These are phyloP conservation scores for Notolepis coatsorum DNA, from an alignment of 2,797 vertebrate species.

Conservation along the genomic window DNA sequence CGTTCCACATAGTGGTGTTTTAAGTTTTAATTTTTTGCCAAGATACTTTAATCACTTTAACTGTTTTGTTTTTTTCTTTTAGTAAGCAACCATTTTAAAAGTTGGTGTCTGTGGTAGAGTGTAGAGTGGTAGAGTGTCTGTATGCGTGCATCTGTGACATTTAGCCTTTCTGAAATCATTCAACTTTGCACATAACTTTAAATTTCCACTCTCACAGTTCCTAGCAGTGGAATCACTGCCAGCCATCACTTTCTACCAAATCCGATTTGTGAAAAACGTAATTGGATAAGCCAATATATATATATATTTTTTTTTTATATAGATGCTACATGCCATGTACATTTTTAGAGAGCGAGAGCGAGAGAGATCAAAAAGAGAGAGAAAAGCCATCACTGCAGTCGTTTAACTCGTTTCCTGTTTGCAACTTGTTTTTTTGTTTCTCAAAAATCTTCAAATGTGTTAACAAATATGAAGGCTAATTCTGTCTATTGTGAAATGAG, in stretches of 20 bases:
- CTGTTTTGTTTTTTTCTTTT: slow-evolving; percentile 9
- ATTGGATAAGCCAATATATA: slow-evolving; percentile 14
- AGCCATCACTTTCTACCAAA: slow-evolving; percentile 27
- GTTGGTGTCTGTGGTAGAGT: neutral
- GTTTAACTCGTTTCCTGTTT: slow-evolving; percentile 47
- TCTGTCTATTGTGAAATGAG: neutral
- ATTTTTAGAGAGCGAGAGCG: neutral
- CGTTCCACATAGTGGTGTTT: slow-evolving; percentile 59
- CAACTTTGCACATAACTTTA: slow-evolving; percentile 47
- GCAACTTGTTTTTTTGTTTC: slow-evolving; percentile 15
- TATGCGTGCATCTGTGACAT: neutral
- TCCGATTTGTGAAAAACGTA: slow-evolving; percentile 23
- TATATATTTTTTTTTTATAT: neutral
- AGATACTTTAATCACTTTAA: slow-evolving; percentile 46
- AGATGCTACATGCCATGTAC: slow-evolving; percentile 18
- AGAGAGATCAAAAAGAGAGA: too few relatives aligned
- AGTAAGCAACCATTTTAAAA: neutral
- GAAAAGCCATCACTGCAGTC: slow-evolving; percentile 42
- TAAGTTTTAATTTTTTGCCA: slow-evolving; percentile 44
- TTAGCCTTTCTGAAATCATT: slow-evolving; percentile 13
- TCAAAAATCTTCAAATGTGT: too few relatives aligned
- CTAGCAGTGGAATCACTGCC: slow-evolving; percentile 41
- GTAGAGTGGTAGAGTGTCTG: slow-evolving; percentile 14
- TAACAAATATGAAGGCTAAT: neutral
- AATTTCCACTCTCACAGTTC: slow-evolving; percentile 32